Evolutionary conservation across 2,113 vertebrate genomes (phyloP), one percentile per base, ranked within the genome.

Genomic region (Poeciliopsis prolifica): DNA sequence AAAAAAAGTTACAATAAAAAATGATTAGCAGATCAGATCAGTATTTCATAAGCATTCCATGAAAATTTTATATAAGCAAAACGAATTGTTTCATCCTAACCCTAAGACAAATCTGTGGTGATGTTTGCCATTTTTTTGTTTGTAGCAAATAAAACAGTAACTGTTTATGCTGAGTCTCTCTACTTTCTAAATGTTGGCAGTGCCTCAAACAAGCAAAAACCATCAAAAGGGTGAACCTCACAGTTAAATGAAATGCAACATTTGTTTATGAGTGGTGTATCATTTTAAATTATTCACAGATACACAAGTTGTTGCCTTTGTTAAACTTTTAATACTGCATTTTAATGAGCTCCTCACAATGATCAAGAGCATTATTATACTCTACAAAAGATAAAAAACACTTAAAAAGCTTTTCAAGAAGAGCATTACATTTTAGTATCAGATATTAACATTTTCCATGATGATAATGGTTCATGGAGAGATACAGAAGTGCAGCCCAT

Each of bases 371-470:
- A 8, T 33, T 5, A 0, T 64, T 30, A 22, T 42, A 24, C 15
- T 63, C 44, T 19, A 48, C 44, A 48, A 48, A 14, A 44, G 35
- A 37, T 44, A 31, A 13, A 9, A 19, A 64, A 31, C 14, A 33
- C 19, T 19, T 63, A 17, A 63, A 30, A 63, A 17, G 17, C 13
- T 63, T 1, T 63, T 58, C 24, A 24, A n/a, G 10, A 10, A 17
- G 29, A 8, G 62, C 17, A 71, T 51, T 8, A 71, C 35, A 37
- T 42, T 29, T 69, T 4, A 28, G 31, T 71, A 75, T 0, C 4
- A 73, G 26, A 64, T 71, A 30, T 40, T 66, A 37, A 64, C 22
- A 31, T 71, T 86, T 80, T 76, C 69, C 73, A 71, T 61, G 62
- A 78, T 10, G 6, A 83, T 44, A 44, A 44, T 48, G 44, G 40